Conservation (phyloP, 2,888 invertebrate species). For the Callyntrura guangdongensis region DNA sequence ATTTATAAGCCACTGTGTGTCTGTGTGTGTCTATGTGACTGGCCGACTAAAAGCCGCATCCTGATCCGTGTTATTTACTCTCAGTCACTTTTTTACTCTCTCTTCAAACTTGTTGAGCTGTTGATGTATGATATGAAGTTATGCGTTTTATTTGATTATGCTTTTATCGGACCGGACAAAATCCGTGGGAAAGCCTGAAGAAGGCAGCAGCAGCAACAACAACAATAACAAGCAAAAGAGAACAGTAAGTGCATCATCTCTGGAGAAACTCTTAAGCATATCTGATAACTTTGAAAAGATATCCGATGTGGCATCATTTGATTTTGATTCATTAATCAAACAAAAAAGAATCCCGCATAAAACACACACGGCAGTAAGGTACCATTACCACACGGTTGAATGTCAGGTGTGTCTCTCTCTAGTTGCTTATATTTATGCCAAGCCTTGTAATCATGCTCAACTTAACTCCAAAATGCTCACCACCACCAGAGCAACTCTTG, state of each 20-base stretch:
- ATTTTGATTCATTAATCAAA: constrained; percentile 76
- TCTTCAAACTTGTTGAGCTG: neutral
- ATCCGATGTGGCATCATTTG: constrained; percentile 31
- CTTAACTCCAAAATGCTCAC: neutral
- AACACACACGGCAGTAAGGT: neutral
- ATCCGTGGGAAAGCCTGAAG: constrained; percentile 64
- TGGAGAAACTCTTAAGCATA: constrained; percentile 3
- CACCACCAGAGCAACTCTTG: constrained; percentile 23
- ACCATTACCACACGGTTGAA: neutral
- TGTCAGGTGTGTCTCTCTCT: constrained; percentile 18
- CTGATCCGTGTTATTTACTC: neutral
- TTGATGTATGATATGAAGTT: constrained; percentile 39
- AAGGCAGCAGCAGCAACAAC: too few relatives aligned
- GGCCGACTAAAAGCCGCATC: neutral
- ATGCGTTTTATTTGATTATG: constrained; percentile 65
- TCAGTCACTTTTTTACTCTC: neutral
- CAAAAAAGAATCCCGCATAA: constrained; percentile 58
- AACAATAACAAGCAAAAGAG: too few relatives aligned
- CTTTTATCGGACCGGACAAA: constrained; percentile 51
- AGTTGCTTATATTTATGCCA: neutral
- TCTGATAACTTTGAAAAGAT: constrained; percentile 59
- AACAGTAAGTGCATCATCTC: constrained; percentile 58
- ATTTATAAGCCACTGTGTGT: constrained; percentile 35
- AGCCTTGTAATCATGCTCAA: too few relatives aligned
- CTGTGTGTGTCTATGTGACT: neutral